Base-by-base conservation (phyloP, 2,888 invertebrate species). In the Agrotis ipsilon region DNA sequence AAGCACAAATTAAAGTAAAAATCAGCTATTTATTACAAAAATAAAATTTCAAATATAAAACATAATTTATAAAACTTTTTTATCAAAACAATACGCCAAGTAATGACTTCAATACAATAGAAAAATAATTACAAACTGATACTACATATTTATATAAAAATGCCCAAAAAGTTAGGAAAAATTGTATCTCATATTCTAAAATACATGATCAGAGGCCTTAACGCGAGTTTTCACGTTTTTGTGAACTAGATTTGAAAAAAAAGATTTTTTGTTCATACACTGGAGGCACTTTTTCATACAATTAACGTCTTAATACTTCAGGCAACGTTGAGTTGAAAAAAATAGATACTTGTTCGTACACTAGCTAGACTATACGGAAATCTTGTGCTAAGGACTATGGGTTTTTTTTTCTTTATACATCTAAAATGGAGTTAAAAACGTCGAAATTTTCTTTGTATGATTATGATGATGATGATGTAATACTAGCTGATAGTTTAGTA, bases 21-120 rank as follows among this genome's bases (percentile, higher is more conserved):
- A 70, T 75, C 51, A 24, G 27, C 24, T 21, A 6, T 72, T 72
- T 73, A 72, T 55, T 75, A 72, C 27, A 63, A 75, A 71, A 69
- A 73, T 57, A 32, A 73, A 2, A 52, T 19, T 49, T 58, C n/a
- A 49, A 21, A 48, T 67, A 63, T 21, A 61, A 79, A 43, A 49
- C 54, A 11, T 59, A 19, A 52, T 19, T 4, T 11, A 52, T 32
- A 6, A 49, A 51, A 59, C 45, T 54, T 75, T 51, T 51, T 27
- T 16, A 66, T 57, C 18, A 18, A 59, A 62, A 48, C 18, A 18
- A 21, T 49, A 27, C n/a, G 45, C 58, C 74, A 62, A 62, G 52
- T 27, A n/a, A 46, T 3, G 13, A 21, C 9, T 48, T 54, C 3
- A 18, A 21, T 48, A 74, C 16, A 39, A 66, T 27, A 52, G 18